Evolutionary conservation across 1,140 invertebrate genomes (phyloP).

Genomic region (Dinoponera quadriceps): DNA sequence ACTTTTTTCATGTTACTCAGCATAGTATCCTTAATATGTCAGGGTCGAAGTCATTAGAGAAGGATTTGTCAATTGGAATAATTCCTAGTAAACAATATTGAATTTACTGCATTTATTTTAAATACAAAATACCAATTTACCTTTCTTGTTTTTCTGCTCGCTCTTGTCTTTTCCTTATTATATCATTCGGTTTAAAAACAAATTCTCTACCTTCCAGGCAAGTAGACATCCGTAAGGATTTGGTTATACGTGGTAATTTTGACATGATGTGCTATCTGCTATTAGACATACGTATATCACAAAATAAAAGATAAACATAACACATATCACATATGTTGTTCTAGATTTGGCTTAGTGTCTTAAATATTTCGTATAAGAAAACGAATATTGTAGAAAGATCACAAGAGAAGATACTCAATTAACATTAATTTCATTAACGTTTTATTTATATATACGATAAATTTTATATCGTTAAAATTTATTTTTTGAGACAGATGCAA

Average conservation of each 20-base stretch:
- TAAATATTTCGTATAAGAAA: too few relatives aligned
- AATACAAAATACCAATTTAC: constrained; percentile 65
- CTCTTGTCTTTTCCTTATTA: constrained; percentile 76
- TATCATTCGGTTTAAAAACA: constrained; percentile 70
- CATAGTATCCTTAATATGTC: too few relatives aligned
- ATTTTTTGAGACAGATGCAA: too few relatives aligned
- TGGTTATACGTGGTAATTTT: constrained; percentile 79
- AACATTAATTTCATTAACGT: too few relatives aligned
- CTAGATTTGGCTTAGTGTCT: background rate
- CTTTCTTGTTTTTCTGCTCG: constrained; percentile 64
- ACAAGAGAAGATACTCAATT: too few relatives aligned
- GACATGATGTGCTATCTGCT: constrained; percentile 70
- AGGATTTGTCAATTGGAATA: too few relatives aligned
- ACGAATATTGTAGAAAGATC: too few relatives aligned
- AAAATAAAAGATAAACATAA: background rate
- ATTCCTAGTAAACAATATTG: constrained; percentile 37
- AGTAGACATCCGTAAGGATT: constrained; percentile 79
- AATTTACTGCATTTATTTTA: constrained; percentile 4
- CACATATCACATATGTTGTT: background rate
- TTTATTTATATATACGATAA: too few relatives aligned
- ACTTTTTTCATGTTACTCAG: too few relatives aligned
- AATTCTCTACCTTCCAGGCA: constrained; percentile 71
- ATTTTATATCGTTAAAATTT: too few relatives aligned
- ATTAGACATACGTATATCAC: constrained; percentile 7
- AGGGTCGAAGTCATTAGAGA: too few relatives aligned